Conservation (phyloP, 2,113 vertebrate species). For the Uria lomvia region DNA sequence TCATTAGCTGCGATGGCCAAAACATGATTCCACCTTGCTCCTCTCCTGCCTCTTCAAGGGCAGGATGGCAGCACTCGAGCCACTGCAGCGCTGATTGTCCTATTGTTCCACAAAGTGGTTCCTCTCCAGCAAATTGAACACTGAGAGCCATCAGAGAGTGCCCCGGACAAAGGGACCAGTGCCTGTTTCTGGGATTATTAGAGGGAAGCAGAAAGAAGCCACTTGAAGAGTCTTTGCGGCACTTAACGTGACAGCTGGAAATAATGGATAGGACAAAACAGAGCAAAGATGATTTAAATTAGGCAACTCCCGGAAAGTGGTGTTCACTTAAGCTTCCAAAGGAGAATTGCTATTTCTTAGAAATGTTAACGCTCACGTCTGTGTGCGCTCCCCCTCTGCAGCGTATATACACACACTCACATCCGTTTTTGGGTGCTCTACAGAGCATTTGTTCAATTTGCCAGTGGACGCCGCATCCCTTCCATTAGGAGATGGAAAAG, state of each 20-base stretch:
- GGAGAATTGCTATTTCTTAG: neutral
- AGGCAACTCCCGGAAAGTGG: neutral
- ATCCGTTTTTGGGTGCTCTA: neutral
- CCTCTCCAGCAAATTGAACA: slow-evolving; percentile 4
- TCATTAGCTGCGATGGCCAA: neutral
- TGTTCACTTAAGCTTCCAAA: neutral
- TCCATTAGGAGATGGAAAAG: neutral
- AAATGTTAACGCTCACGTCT: neutral
- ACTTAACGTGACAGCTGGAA: slow-evolving; percentile 42
- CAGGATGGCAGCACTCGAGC: slow-evolving; percentile 2
- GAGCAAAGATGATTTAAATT: slow-evolving; percentile 28
- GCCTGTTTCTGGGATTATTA: slow-evolving; percentile 26
- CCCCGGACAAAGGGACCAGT: neutral
- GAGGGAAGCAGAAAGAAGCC: slow-evolving; percentile 22
- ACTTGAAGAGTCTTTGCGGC: neutral
- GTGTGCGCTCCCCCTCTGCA: neutral
- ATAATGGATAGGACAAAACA: slow-evolving; percentile 3
- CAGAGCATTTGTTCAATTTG: neutral
- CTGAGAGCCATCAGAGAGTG: neutral
- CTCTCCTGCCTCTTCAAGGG: neutral
- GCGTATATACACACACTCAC: neutral
- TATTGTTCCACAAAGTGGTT: slow-evolving; percentile 49
- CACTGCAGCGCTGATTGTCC: slow-evolving; percentile 14
- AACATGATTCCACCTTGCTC: neutral
- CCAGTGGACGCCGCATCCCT: neutral